These are phyloP conservation scores for Hermaeophaga mercurialis DNA, from an alignment of 2,888 invertebrate genomes.

Conservation along the genomic window DNA sequence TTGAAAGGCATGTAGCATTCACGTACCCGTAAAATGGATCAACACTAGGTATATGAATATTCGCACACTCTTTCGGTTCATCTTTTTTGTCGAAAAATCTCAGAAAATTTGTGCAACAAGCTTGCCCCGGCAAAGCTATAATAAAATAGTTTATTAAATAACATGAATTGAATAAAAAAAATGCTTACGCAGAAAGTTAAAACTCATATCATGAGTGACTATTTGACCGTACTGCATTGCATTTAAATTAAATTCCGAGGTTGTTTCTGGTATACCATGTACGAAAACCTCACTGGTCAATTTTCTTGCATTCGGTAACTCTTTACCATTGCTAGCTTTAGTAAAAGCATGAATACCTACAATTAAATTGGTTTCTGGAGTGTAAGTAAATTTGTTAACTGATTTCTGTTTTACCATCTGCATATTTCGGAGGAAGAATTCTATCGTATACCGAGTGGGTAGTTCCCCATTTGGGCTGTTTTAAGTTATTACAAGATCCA, in stretches of 20 bases:
- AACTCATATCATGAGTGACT: slow-evolving; percentile 50
- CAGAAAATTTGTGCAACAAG: not conserved
- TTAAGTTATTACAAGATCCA: slow-evolving; percentile 91
- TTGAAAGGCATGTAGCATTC: not conserved
- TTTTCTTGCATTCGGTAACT: slow-evolving; percentile 42
- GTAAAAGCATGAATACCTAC: slow-evolving; percentile 3
- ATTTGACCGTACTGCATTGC: slow-evolving; percentile 53
- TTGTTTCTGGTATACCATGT: slow-evolving; percentile 34
- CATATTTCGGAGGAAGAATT: slow-evolving; percentile 67
- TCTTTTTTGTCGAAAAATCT: not conserved
- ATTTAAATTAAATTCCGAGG: slow-evolving; percentile 37
- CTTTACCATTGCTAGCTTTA: slow-evolving; percentile 30
- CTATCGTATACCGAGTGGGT: slow-evolving; percentile 73
- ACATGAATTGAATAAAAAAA: too few relatives aligned
- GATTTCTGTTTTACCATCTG: slow-evolving; percentile 62
- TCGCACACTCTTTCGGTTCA: not conserved
- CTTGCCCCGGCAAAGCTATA: not conserved
- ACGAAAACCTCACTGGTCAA: slow-evolving; percentile 30
- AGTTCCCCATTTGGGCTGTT: slow-evolving; percentile 79
- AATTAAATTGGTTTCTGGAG: too few relatives aligned
- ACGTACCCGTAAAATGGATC: not conserved
- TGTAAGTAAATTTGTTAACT: not conserved
- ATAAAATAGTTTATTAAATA: not conserved
- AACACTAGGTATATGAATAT: not conserved
- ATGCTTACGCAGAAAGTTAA: slow-evolving; percentile 32